Percentiles rank a stretch among this genome's conserved stretches.
phyloP scores from a whole-genome alignment of 1,140 invertebrate species.

The Danaus plexippus region DNA sequence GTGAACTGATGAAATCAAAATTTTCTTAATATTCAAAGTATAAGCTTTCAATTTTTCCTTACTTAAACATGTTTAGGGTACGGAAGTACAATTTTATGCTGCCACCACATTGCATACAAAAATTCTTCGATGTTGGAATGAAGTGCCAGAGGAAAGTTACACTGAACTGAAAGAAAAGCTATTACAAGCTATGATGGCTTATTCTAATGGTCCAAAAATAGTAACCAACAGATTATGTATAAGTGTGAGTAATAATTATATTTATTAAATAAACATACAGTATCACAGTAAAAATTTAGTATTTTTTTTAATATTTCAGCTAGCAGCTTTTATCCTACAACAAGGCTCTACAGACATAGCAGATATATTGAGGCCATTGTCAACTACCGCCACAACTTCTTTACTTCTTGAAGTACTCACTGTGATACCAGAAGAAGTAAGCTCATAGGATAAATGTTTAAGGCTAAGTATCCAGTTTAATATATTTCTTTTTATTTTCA shows the following conservation, averaged over 20 bases:
- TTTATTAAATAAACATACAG: constrained; percentile 5
- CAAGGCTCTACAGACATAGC: constrained; percentile 57
- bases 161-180: constrained; percentile 82
- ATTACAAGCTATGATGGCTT: constrained; percentile 81
- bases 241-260: constrained; percentile 76
- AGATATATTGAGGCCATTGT: constrained; percentile 54
- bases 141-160: constrained; percentile 85
- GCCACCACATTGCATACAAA: constrained; percentile 91
- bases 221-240: constrained; percentile 89
- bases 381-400: constrained; percentile 59
- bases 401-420: constrained; percentile 82
- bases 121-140: constrained; percentile 87
- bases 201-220: constrained; percentile 84
- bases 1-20: not conserved
- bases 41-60: too few species aligned
- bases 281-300: not conserved
- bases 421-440: constrained; percentile 87
- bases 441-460: not conserved
- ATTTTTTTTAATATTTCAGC: constrained; percentile 36
- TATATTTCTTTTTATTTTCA: constrained; percentile 23
- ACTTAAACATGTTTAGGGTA: constrained; percentile 70
- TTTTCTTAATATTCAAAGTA: constrained; percentile 22
- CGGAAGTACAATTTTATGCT: constrained; percentile 93
- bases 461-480: not conserved
- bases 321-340: constrained; percentile 67